Base-by-base conservation (phyloP, 2,888 invertebrate species). In the Subacronicta megacephala region DNA sequence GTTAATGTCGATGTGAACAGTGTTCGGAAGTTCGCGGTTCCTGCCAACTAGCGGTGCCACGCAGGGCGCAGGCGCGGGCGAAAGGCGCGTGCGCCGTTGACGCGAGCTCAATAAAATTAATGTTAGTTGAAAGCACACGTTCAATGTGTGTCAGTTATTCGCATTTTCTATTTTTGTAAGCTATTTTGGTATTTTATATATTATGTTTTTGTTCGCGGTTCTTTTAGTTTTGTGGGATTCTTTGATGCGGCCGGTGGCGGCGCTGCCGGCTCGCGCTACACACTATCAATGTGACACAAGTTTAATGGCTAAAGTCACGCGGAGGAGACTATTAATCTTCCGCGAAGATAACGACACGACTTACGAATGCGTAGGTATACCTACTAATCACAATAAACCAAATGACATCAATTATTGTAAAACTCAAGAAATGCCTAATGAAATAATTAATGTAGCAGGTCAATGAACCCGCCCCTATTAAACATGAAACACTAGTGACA, bases 131-230 rank as follows among this genome's bases (percentile, higher is more conserved):
- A 71, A 82, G 69, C 75, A 68, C 50, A 33, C 58, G 38, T 57
- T 60, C 56, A 81, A 88, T 81, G 81, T 89, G 86, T 90, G 89
- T 88, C 89, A 89, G 84, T 83, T 86, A 82, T 85, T 86, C 82
- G 72, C 82, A 84, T 83, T 82, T 72, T 84, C 81, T 87, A 85
- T 85, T 84, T 86, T 82, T 81, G 80, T 76, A 69, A 74, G 78
- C 84, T 89, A 88, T 89, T 90, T 83, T n/a, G n/a, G 64, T 77
- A 82, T 80, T 80, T 72, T 70, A 78, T 74, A 77, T 84, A 85
- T 65, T 84, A 85, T 65, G 80, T 87, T 85, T 89, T 76, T 81
- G 76, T 76, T 75, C 61, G 66, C 66, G 66, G 71, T 69, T 33
- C 49, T 56, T 76, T 74, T 79, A 80, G 76, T 75, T 82, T 47